Evolutionary conservation across 2,113 vertebrate genomes (phyloP).

Genomic region (Anas platyrhynchos): DNA sequence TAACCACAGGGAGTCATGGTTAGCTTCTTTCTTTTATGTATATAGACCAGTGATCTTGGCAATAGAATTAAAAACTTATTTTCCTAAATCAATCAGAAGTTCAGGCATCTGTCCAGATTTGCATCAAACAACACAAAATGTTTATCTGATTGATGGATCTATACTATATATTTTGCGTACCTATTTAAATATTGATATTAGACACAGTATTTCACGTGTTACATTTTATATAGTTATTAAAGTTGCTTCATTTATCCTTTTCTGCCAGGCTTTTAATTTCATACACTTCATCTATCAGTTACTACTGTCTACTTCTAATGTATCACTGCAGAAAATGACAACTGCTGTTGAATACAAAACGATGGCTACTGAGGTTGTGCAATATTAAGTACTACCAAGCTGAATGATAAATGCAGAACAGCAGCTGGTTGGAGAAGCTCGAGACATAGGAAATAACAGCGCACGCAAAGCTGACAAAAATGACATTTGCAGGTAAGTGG

Average conservation of each 20-base stretch:
- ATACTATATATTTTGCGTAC: background rate
- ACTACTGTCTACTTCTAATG: background rate
- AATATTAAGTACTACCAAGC: background rate
- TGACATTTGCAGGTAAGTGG: slow-evolving; percentile 27
- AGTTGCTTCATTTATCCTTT: background rate
- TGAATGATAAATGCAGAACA: background rate
- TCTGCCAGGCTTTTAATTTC: slow-evolving; percentile 9
- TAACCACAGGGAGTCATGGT: background rate
- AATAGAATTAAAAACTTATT: too few relatives aligned
- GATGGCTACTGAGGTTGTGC: accelerated
- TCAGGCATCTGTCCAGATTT: background rate
- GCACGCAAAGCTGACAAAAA: background rate
- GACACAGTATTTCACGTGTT: background rate
- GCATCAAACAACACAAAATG: background rate
- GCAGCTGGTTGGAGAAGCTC: background rate
- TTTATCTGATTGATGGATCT: background rate
- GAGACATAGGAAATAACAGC: background rate
- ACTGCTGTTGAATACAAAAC: background rate
- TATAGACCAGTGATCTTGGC: background rate
- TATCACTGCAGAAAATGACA: background rate
- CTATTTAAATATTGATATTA: background rate
- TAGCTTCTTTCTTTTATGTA: background rate
- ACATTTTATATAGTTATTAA: background rate
- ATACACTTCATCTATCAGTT: background rate
- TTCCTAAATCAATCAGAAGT: background rate